Percentiles rank a stretch among this genome's conserved stretches.
These are phyloP conservation scores for Tetragnatha versicolor DNA, from an alignment of 1,140 invertebrate genomes.

Conservation along the genomic window DNA sequence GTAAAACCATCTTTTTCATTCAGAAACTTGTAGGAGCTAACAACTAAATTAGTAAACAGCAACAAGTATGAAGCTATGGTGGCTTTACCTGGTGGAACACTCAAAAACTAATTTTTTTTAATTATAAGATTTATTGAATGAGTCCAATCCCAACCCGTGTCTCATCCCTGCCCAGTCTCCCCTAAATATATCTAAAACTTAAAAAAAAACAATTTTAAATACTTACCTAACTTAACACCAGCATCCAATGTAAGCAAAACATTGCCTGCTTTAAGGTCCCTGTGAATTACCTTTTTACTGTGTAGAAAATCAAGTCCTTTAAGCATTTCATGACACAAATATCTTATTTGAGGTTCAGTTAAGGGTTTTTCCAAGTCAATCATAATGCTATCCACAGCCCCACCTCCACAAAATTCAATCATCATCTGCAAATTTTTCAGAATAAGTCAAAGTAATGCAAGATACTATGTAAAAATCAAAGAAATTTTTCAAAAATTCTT, in stretches of 20 bases:
- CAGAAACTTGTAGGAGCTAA: too few relatives aligned
- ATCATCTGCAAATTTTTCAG: constrained; percentile 77
- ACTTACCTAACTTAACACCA: constrained; percentile 91
- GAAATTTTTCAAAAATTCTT: too few relatives aligned
- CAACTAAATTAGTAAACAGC: too few relatives aligned
- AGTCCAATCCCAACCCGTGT: too few relatives aligned
- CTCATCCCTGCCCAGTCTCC: too few relatives aligned
- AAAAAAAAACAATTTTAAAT: not conserved
- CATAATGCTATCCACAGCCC: constrained; percentile 98
- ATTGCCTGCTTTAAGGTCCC: constrained; percentile 98
- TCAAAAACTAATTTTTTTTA: too few relatives aligned
- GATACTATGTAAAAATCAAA: not conserved
- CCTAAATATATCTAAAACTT: not conserved
- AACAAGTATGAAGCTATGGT: too few relatives aligned
- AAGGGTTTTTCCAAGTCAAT: constrained; percentile 95
- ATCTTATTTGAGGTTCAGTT: constrained; percentile 92
- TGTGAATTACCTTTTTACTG: constrained; percentile 89
- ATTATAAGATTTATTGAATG: not conserved
- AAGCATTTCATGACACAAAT: constrained; percentile 89
- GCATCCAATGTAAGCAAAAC: constrained; percentile 94
- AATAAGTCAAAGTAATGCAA: too few relatives aligned
- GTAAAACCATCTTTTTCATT: too few relatives aligned
- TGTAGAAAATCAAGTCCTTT: constrained; percentile 75
- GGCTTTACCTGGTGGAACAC: too few relatives aligned
- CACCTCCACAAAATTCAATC: constrained; percentile 98